Conservation (phyloP, 1,140 invertebrate species). For the Spodoptera litura region DNA sequence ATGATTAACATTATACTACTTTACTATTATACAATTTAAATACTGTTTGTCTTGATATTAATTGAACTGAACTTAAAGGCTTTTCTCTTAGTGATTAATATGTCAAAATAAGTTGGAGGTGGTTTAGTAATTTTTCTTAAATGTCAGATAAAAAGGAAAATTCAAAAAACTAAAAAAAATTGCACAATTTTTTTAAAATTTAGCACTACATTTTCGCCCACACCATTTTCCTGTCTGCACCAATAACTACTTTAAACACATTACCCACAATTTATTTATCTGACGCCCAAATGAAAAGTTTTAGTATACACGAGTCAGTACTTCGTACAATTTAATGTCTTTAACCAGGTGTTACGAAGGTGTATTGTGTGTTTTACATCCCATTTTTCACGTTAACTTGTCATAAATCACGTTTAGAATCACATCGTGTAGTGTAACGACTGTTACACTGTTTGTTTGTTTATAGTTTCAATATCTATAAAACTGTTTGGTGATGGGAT, state of each 20-base stretch:
- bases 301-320: neutral
- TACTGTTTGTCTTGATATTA: too few relatives aligned
- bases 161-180: too few relatives aligned
- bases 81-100: too few relatives aligned
- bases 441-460: conserved; percentile 23
- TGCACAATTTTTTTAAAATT: too few relatives aligned
- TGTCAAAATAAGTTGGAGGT: too few relatives aligned
- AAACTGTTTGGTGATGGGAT: neutral
- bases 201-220: too few relatives aligned
- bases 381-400: conserved; percentile 23
- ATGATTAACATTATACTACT: too few relatives aligned
- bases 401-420: conserved; percentile 30
- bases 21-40: too few relatives aligned
- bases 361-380: conserved; percentile 24
- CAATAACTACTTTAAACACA: neutral
- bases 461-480: conserved; percentile 9
- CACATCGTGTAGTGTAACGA: neutral
- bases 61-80: too few relatives aligned
- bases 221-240: too few relatives aligned
- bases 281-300: conserved; percentile 3
- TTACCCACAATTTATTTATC: conserved; percentile 2
- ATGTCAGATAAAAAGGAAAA: too few relatives aligned
- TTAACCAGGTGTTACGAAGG: conserved; percentile 29
- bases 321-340: neutral
- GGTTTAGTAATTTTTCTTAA: too few relatives aligned